Base-by-base conservation (phyloP, 2,888 invertebrate species). In the Calephelis perditalis region DNA sequence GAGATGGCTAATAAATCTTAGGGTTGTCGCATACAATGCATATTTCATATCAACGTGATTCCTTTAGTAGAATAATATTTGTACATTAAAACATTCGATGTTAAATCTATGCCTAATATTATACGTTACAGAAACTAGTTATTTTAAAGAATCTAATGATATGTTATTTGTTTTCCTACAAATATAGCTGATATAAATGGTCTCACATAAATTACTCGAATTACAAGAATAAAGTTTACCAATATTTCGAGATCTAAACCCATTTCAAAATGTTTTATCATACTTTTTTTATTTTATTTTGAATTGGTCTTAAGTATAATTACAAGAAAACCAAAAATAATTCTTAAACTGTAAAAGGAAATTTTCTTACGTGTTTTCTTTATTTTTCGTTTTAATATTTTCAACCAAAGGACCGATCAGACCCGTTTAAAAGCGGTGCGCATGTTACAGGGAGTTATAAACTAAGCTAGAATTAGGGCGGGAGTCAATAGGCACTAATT, bases 371-470 rank as follows among this genome's bases (percentile, higher is more conserved):
- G 26, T 26, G 1, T 26, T 26, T 26, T 26, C 1, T 26, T 26
- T 4, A 26, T 26, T 6, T 1, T 5, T 6, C 3, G 40, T 7
- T 40, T 40, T 40, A 40, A 40, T 40, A 1, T 40, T 40, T 40
- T 2, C 26, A 52, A 35, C 11, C 26, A 35, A 5, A 52, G 6
- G 35, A 52, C 35, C 35, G 11, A 35, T 57, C 59, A 62, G 69
- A 68, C 71, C 68, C 67, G 66, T 68, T 70, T 71, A 70, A 68
- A 68, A 68, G 70, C 69, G 74, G 73, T 73, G 73, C 72, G 76
- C 71, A 75, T 72, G 78, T 80, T 85, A 89, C 89, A 90, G 89
- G 89, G 89, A 89, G 85, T 83, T 84, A 83, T 82, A 83, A 84
- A 81, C 78, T 89, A 88, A 87, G 88, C 78, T 89, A 89, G 87